These are phyloP conservation scores for Crax fasciolata DNA, from an alignment of 2,797 vertebrate species.

Conservation along the genomic window DNA sequence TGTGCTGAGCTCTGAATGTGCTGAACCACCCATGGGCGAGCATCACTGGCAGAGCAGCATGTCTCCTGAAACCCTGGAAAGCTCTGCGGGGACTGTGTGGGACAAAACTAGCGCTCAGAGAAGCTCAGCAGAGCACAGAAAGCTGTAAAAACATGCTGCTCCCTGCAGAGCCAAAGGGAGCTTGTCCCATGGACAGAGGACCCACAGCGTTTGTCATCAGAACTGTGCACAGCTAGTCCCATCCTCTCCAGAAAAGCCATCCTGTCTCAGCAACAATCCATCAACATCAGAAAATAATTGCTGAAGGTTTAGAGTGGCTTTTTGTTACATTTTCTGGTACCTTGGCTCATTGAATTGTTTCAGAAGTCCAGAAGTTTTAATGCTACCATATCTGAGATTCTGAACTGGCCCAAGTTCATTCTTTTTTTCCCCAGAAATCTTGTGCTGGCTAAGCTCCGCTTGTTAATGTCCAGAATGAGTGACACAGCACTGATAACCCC, in stretches of 20 bases:
- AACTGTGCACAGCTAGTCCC: not conserved
- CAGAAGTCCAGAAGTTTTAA: not conserved
- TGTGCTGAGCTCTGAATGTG: rapidly evolving
- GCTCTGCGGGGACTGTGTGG: not conserved
- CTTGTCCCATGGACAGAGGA: not conserved
- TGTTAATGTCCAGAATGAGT: not conserved
- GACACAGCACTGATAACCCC: not conserved
- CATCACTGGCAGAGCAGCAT: rapidly evolving
- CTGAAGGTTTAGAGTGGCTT: not conserved
- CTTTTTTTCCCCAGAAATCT: not conserved
- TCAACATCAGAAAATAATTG: rapidly evolving
- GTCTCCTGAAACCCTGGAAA: not conserved
- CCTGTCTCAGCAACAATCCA: not conserved
- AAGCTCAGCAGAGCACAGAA: rapidly evolving
- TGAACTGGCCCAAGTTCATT: not conserved
- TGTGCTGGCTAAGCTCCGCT: not conserved
- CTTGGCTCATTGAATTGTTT: not conserved
- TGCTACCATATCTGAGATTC: rapidly evolving
- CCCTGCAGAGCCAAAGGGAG: not conserved
- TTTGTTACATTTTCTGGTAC: not conserved
- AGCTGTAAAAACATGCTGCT: rapidly evolving
- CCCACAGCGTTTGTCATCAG: not conserved
- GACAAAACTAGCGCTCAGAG: not conserved
- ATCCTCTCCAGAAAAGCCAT: not conserved
- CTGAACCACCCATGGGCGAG: not conserved